These are phyloP conservation scores for Phalacrocorax carbo DNA, from an alignment of 2,113 vertebrate species.

Conservation along the genomic window DNA sequence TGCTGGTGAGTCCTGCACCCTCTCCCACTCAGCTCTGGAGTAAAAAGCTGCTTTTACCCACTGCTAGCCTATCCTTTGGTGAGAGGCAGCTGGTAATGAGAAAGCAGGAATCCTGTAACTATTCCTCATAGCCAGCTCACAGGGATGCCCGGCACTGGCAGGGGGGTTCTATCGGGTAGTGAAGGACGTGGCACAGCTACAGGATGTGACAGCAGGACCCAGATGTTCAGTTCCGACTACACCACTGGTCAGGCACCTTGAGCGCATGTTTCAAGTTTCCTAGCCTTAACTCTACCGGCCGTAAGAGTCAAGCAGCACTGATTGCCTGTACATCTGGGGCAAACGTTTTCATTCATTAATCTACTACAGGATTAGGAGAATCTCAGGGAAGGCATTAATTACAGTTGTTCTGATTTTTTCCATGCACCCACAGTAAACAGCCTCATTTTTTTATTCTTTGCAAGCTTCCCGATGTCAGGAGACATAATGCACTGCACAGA, in stretches of 20 bases:
- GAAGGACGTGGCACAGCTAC: background rate
- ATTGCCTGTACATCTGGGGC: background rate
- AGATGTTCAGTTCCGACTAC: background rate
- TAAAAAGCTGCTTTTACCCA: background rate
- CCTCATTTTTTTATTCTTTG: background rate
- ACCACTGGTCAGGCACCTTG: background rate
- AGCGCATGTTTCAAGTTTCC: background rate
- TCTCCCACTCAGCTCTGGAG: background rate
- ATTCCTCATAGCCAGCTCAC: background rate
- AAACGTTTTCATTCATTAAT: background rate
- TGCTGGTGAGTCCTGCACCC: rapidly evolving
- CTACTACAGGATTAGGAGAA: background rate
- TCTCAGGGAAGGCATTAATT: background rate
- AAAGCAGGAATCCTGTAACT: background rate
- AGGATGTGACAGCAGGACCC: background rate
- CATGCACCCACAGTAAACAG: background rate
- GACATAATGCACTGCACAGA: background rate
- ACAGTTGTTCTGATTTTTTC: background rate
- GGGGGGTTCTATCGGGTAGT: rapidly evolving
- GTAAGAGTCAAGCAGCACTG: background rate
- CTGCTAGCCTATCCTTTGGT: background rate
- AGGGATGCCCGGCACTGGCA: background rate
- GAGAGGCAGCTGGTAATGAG: background rate
- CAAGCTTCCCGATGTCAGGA: background rate
- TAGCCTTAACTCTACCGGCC: background rate